Evolutionary conservation across 2,113 vertebrate genomes (phyloP).

Genomic region (Leptocoma aspasia): DNA sequence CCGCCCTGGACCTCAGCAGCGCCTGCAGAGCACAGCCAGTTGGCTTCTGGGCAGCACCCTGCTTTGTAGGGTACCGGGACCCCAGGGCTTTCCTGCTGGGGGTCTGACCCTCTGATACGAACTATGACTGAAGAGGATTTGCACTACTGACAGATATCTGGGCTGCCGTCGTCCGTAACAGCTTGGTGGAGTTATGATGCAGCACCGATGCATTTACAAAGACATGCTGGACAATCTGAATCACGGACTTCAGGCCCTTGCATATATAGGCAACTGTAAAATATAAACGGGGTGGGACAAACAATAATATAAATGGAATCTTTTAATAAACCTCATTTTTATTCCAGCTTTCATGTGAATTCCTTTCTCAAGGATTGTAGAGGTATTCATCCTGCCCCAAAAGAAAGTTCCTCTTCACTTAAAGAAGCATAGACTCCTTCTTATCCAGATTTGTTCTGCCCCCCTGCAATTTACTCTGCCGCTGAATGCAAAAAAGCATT

Average conservation of each 20-base stretch:
- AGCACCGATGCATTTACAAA: not conserved
- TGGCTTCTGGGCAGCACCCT: slow-evolving; percentile 50
- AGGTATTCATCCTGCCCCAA: not conserved
- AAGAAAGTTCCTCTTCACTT: not conserved
- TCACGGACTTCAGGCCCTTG: not conserved
- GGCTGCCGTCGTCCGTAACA: not conserved
- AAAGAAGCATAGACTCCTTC: not conserved
- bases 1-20: slow-evolving; percentile 2
- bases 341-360: not conserved
- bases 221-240: not conserved
- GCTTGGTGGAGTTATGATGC: not conserved
- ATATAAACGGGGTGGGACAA: not conserved
- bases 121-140: not conserved
- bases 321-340: not conserved
- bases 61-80: slow-evolving; percentile 33
- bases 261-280: not conserved
- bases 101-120: not conserved
- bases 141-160: not conserved
- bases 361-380: not conserved
- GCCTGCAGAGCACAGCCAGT: not conserved
- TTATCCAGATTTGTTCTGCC: not conserved
- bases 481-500: fast-evolving
- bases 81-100: slow-evolving; percentile 53
- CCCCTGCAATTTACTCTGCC: not conserved
- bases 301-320: not conserved